Evolutionary conservation across 2,888 invertebrate species (phyloP).

Genomic region (Eurytoma adleriae): DNA sequence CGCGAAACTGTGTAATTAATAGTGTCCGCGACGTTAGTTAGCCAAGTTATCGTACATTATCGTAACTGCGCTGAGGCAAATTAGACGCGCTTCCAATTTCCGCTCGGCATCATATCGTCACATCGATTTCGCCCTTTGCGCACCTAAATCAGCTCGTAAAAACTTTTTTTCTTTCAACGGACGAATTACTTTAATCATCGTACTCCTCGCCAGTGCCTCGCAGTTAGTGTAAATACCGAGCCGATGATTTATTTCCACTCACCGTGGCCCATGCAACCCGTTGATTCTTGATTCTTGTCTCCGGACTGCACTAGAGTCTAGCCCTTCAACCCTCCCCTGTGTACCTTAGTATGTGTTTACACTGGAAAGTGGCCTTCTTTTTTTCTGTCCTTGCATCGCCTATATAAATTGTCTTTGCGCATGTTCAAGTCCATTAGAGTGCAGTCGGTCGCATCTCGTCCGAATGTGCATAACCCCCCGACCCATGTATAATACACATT

Average conservation of each 20-base stretch:
- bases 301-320: not conserved
- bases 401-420: constrained; percentile 52
- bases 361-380: constrained; percentile 20
- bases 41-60: too few species aligned
- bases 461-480: not conserved
- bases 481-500: constrained; percentile 21
- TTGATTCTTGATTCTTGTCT: too few species aligned
- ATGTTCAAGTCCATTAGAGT: constrained; percentile 50
- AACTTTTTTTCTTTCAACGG: too few species aligned
- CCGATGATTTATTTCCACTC: constrained; percentile 30
- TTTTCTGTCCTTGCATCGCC: constrained; percentile 23
- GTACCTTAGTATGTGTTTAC: not conserved
- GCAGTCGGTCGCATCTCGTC: constrained; percentile 18
- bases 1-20: too few species aligned
- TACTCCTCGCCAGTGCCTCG: not conserved
- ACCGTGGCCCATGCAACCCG: constrained; percentile 10
- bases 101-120: too few species aligned
- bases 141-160: too few species aligned
- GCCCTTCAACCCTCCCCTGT: not conserved
- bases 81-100: too few species aligned
- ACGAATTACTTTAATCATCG: too few species aligned
- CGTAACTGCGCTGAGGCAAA: too few species aligned
- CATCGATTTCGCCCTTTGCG: too few species aligned
- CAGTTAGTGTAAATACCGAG: not conserved
- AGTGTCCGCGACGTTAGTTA: too few species aligned